phyloP scores from a whole-genome alignment of 1,140 invertebrate species.

The Sitophilus oryzae region DNA sequence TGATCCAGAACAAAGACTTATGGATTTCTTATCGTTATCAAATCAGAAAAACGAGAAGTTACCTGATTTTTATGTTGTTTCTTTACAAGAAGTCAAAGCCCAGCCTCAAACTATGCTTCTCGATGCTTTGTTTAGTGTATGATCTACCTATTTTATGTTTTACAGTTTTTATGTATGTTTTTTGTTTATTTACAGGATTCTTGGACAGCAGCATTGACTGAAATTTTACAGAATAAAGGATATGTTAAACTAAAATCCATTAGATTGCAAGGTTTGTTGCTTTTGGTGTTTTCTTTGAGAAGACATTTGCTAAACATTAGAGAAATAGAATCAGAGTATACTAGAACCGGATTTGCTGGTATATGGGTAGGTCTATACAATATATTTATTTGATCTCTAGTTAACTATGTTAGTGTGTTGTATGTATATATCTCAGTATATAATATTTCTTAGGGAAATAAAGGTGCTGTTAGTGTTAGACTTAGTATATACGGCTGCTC shows the following conservation, averaged over 20 bases:
- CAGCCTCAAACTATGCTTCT: conserved; percentile 78
- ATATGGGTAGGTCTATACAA: conserved; percentile 81
- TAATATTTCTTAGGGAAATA: conserved; percentile 74
- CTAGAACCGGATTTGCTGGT: conserved; percentile 81
- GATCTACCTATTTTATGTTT: not conserved
- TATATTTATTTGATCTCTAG: too few relatives aligned
- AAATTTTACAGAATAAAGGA: conserved; percentile 59
- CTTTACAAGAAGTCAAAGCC: conserved; percentile 86
- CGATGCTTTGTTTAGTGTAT: conserved; percentile 65
- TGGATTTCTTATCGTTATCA: conserved; percentile 60
- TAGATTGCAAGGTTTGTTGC: conserved; percentile 71
- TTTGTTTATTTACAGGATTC: conserved; percentile 50
- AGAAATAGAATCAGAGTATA: conserved; percentile 78
- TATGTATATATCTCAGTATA: not conserved
- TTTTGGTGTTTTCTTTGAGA: conserved; percentile 69
- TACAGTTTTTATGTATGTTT: not conserved
- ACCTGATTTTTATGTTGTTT: conserved; percentile 78
- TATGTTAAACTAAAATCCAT: conserved; percentile 74
- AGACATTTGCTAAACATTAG: conserved; percentile 73
- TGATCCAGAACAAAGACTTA: conserved; percentile 59
- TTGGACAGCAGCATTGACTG: conserved; percentile 73
- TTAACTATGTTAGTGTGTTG: not conserved
- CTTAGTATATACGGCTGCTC: conserved; percentile 81
- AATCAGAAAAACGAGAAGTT: conserved; percentile 53
- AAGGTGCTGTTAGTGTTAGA: conserved; percentile 84